Base-by-base conservation (phyloP, 2,113 vertebrate genomes). In the Machaerirhynchus nigripectus region DNA sequence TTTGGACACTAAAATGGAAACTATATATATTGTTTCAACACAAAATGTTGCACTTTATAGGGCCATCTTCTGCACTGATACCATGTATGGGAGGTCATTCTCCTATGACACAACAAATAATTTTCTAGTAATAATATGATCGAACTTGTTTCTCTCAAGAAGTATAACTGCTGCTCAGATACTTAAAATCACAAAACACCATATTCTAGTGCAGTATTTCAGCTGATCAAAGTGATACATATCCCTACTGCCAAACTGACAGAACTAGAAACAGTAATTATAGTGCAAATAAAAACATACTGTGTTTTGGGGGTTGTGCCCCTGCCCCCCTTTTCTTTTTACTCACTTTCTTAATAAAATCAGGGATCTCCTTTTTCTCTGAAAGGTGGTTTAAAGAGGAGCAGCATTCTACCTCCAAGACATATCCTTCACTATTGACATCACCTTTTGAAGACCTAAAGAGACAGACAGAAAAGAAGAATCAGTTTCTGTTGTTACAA, bases 281-380 rank as follows among this genome's bases (percentile, higher is more conserved):
- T 0, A 67, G 17, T 21, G 49, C 23, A 93, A 84, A 67, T 42
- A 90, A 91, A 81, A 87, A 15, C 37, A 65, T 37, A 23, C 4
- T 37, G 6, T 81, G 33, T 11, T 93, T 42, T 35, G 21, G 19
- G 0, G 6, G 2, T 44, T 63, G 37, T 11, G 3, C 4, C 4
- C 9, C 30, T 39, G 19, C 13, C 33, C 30, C 10, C 11, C 11
- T 23, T 55, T 85, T 49, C 10, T 70, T 89, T 90, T 73, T 64
- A 92, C 98, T 98, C 97, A 99, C 99, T 98, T 99, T 99, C 93
- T 99, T 99, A 94, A 99, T 96, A 90, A 99, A 99, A 95, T 99
- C 99, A 77, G 99, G 98, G 97, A 99, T 98, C 95, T 99, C 98
- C 95, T 99, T 99, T 14, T 98, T 96, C 95, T 98, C 98, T 87